A percentile compares a stretch with the other conserved stretches of the same genome.
Conservation (phyloP, 2,888 invertebrate species). For the Pristionchus mayeri region DNA sequence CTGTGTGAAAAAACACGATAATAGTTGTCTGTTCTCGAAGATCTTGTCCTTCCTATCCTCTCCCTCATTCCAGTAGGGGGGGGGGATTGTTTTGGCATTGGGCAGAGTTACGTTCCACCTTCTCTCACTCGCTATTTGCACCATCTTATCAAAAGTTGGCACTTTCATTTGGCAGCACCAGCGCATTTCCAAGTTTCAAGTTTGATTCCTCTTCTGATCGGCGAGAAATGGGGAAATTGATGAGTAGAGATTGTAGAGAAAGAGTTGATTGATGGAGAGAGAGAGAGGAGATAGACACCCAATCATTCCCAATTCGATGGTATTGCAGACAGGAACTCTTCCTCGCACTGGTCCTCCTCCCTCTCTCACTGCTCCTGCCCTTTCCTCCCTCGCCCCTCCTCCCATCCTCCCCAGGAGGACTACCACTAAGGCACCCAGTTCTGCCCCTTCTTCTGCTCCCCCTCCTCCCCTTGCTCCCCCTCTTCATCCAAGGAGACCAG, state of each 20-base stretch:
- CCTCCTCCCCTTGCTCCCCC: background rate
- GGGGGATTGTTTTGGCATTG: background rate
- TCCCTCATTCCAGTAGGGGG: background rate
- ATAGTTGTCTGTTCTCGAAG: background rate
- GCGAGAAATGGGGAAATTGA: background rate
- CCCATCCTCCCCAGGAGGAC: slow-evolving; percentile 14
- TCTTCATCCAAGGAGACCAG: slow-evolving; percentile 24
- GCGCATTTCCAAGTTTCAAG: background rate
- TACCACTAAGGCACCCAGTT: slow-evolving; percentile 30
- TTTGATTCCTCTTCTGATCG: background rate
- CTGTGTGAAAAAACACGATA: background rate
- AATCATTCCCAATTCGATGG: background rate
- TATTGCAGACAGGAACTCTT: slow-evolving; percentile 15
- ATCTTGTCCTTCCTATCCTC: background rate
- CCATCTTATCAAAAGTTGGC: background rate
- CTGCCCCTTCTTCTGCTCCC: slow-evolving; percentile 2
- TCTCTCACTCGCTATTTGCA: background rate
- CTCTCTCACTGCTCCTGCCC: slow-evolving; percentile 12
- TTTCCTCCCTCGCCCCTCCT: background rate
- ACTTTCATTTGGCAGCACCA: background rate
- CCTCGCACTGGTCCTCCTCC: slow-evolving; percentile 21
- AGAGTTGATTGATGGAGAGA: background rate
- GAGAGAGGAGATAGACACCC: background rate
- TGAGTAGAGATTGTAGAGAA: background rate
- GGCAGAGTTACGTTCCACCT: background rate